These are phyloP conservation scores for Pedetes capensis DNA, from an alignment of 2,113 vertebrate genomes.

Conservation along the genomic window DNA sequence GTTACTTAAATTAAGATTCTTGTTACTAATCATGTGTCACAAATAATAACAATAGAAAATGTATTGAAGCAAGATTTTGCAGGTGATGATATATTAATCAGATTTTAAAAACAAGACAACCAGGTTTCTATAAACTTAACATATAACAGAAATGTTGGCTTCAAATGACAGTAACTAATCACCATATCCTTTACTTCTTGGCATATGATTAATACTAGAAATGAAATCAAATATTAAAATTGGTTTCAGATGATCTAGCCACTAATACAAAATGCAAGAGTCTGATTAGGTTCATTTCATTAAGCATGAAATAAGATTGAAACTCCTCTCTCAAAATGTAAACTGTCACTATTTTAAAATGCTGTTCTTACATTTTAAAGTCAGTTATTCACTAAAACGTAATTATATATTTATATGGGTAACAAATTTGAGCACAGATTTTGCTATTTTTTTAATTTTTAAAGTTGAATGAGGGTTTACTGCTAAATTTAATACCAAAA, in stretches of 20 bases:
- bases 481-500: background rate
- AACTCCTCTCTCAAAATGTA: slow-evolving; percentile 43
- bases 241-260: slow-evolving; percentile 26
- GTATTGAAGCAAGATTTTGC: background rate
- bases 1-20: background rate
- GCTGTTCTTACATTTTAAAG: background rate
- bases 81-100: background rate
- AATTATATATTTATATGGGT: background rate
- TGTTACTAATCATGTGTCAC: background rate
- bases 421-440: background rate
- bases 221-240: slow-evolving; percentile 55
- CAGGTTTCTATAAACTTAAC: background rate
- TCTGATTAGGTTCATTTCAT: slow-evolving; percentile 54
- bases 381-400: background rate
- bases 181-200: background rate
- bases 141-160: background rate
- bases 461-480: background rate
- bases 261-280: slow-evolving; percentile 42
- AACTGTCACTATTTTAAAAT: slow-evolving; percentile 27
- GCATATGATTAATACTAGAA: background rate
- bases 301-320: slow-evolving; percentile 45
- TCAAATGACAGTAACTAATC: slow-evolving; percentile 14
- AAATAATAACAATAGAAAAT: slow-evolving; percentile 5
- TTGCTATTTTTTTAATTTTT: background rate
- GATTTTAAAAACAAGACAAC: background rate